A percentile compares a stretch with the other conserved stretches of the same genome.
phyloP scores from a whole-genome alignment of 2,888 invertebrate genomes.

The Ichneumon xanthorius region DNA sequence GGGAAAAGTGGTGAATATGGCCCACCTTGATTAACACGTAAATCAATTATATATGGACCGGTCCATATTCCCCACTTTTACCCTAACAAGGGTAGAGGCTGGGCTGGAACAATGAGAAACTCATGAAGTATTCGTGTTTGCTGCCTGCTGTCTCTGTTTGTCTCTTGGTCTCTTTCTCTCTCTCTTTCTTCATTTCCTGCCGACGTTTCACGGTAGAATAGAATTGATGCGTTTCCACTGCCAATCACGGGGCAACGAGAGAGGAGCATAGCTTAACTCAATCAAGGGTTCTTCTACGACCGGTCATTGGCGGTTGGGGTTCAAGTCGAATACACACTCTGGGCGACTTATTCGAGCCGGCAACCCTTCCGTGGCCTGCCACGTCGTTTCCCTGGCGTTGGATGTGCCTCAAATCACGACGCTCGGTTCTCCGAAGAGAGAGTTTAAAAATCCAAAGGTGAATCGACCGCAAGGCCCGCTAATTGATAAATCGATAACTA shows the following conservation, averaged over 20 bases:
- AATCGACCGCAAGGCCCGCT: background rate
- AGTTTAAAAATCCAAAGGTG: conserved; percentile 60
- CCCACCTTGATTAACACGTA: too few species aligned
- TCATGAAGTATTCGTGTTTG: background rate
- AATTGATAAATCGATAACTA: background rate
- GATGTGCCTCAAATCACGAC: background rate
- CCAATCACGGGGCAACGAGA: conserved; percentile 26
- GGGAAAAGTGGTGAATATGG: too few species aligned
- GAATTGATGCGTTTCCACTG: conserved; percentile 9
- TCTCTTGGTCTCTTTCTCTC: too few species aligned
- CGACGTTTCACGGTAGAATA: conserved; percentile 12
- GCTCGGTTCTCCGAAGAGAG: conserved; percentile 8
- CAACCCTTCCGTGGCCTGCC: conserved; percentile 37
- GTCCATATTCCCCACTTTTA: too few species aligned
- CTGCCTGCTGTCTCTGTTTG: background rate
- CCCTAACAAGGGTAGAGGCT: too few species aligned
- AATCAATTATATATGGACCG: too few species aligned
- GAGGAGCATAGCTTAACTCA: conserved; percentile 75
- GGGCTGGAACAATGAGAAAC: background rate
- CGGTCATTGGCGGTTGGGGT: conserved; percentile 76
- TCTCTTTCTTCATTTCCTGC: conserved; percentile 19
- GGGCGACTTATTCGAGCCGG: conserved; percentile 61
- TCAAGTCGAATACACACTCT: conserved; percentile 74
- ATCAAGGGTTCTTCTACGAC: conserved; percentile 83
- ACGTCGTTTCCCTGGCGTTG: conserved; percentile 10